Evolutionary conservation across 2,888 invertebrate genomes (phyloP).

Genomic region (Plusia festucae): DNA sequence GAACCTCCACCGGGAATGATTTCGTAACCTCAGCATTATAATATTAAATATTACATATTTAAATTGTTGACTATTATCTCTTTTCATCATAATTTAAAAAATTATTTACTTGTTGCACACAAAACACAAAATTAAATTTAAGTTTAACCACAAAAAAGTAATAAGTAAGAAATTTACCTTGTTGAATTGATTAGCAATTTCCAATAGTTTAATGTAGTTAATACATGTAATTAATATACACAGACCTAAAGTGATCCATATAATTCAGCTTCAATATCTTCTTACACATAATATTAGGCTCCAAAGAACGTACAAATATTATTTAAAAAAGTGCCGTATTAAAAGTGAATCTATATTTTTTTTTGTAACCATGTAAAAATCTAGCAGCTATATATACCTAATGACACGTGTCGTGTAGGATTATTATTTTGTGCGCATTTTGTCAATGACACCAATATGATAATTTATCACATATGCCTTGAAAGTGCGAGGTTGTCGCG

Average conservation of each 20-base stretch:
- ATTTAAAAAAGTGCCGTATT: neutral
- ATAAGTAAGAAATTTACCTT: too few relatives aligned
- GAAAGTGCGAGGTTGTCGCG: neutral
- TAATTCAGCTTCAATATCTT: neutral
- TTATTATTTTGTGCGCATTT: neutral
- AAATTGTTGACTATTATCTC: neutral
- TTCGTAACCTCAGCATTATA: neutral
- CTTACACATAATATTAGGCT: neutral
- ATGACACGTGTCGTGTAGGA: neutral
- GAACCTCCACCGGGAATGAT: neutral
- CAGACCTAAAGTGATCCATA: neutral
- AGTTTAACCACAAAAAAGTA: too few relatives aligned
- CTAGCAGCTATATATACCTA: neutral
- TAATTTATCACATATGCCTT: neutral
- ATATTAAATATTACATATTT: neutral
- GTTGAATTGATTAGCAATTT: neutral
- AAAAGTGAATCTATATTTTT: neutral
- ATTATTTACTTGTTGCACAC: too few relatives aligned
- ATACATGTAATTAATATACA: neutral
- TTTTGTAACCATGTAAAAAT: neutral
- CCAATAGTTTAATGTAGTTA: neutral
- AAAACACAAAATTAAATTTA: too few relatives aligned
- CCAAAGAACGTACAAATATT: neutral
- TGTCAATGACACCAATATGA: neutral
- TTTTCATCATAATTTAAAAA: too few relatives aligned